A percentile compares a stretch with the other conserved stretches of the same genome.
Conservation (phyloP, 2,888 invertebrate species). For the Sepiola atlantica region DNA sequence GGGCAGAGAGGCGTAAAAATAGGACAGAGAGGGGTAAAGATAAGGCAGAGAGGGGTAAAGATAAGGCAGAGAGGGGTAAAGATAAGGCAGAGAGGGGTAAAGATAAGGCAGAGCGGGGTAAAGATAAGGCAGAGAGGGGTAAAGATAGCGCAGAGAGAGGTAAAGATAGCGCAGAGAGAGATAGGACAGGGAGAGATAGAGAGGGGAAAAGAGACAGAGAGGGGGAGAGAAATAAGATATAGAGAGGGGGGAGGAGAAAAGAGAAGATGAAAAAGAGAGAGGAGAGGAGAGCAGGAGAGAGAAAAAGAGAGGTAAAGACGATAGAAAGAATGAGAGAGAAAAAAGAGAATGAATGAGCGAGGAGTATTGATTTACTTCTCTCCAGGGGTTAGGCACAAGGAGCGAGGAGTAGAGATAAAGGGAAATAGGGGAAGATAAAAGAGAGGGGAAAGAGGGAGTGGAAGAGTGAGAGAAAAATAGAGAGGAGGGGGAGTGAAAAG, state of each 20-base stretch:
- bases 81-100: no score
- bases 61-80: no score
- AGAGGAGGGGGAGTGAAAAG: neutral
- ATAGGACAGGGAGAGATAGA: neutral
- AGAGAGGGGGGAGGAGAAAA: neutral
- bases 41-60: no score
- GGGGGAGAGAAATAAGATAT: neutral
- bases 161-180: no score
- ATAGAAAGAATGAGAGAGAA: neutral
- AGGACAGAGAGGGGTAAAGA: no score
- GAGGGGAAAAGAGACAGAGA: neutral
- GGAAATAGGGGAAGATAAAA: neutral
- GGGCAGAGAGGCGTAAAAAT: no score
- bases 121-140: no score
- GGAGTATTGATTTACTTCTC: no score
- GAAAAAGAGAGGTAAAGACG: neutral
- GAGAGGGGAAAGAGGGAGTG: neutral
- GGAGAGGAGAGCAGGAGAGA: neutral
- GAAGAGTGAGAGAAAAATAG: neutral
- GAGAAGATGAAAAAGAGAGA: neutral
- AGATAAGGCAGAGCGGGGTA: no score
- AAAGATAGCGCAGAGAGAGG: no score
- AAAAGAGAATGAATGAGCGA: neutral
- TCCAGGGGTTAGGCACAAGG: neutral
- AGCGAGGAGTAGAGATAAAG: neutral